Evolutionary conservation across 1,140 invertebrate species (phyloP).

Genomic region (Armadillidium nasatum): DNA sequence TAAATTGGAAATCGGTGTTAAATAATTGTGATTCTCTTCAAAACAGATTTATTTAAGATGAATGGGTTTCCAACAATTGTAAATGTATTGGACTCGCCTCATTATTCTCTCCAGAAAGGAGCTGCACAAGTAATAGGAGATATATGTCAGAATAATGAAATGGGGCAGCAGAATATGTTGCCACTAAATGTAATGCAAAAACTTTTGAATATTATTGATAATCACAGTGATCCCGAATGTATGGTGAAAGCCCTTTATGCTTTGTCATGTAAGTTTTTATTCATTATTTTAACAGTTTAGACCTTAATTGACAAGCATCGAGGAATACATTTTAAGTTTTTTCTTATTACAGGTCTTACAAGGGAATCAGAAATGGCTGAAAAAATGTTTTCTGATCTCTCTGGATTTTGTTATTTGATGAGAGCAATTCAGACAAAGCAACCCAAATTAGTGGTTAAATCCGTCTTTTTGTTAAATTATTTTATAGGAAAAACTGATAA

Average conservation of each 20-base stretch:
- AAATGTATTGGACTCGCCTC: slow-evolving; percentile 60
- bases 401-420: slow-evolving; percentile 61
- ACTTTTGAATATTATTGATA: slow-evolving; percentile 61
- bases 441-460: slow-evolving; percentile 62
- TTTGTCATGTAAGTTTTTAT: slow-evolving; percentile 61
- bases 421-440: slow-evolving; percentile 58
- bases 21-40: slow-evolving; percentile 19
- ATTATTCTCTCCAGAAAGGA: slow-evolving; percentile 58
- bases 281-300: slow-evolving; percentile 1
- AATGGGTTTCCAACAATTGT: slow-evolving; percentile 67
- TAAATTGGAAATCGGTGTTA: slow-evolving; percentile 12
- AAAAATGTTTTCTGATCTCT: slow-evolving; percentile 57
- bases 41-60: slow-evolving; percentile 72
- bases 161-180: slow-evolving; percentile 63
- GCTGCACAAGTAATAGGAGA: slow-evolving; percentile 65
- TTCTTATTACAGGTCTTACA: slow-evolving; percentile 59
- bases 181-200: slow-evolving; percentile 60
- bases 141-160: slow-evolving; percentile 72
- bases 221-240: slow-evolving; percentile 57
- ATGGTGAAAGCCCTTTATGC: slow-evolving; percentile 67
- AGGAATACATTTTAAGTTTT: too few relatives aligned
- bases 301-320: background rate
- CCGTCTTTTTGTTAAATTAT: slow-evolving; percentile 62
- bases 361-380: slow-evolving; percentile 58
- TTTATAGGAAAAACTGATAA: slow-evolving; percentile 57